Evolutionary conservation across 2,113 vertebrate genomes (phyloP), one percentile per base, ranked within the genome.

Genomic region (Mirza zaza): DNA sequence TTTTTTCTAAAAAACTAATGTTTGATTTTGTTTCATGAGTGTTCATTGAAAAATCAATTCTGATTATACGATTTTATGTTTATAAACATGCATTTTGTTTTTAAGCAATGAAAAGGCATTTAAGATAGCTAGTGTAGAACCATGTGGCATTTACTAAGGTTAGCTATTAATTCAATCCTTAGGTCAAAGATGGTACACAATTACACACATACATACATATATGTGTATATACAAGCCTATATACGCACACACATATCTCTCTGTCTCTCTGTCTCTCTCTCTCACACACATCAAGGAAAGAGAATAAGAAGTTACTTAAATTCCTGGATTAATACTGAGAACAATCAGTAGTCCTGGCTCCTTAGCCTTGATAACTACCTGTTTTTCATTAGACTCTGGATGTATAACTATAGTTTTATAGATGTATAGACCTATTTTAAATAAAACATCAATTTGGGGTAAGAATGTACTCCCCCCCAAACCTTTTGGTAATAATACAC

Each of bases 11-110:
- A 83, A 90, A 93, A n/a, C 21, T 18, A 81, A 87, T 68, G 32
- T 80, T 87, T 94, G 52, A 42, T 63, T 59, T 34, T 96, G 15
- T 4, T 61, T 85, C 9, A 7, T 75, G 20, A 29, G 34, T 36
- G 15, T 87, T 75, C 9, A 48, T 42, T 81, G 55, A 94, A 70
- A 73, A 92, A 87, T 75, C 68, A 80, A 91, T 92, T 93, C n/a
- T 70, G 14, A 48, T 89, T 52, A 63, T 52, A 39, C 23, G 90
- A 39, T 82, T 83, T 94, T 70, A 39, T 61, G 50, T 80, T 88
- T 89, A 17, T 73, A 96, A 89, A 85, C 27, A 83, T 55, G 20
- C 32, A 65, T 65, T 93, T 87, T 87, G 20, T 71, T 91, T 92
- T 86, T 75, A 70, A 57, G 25, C 14, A 68, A 71, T 21, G 7